Conservation (phyloP, 2,797 vertebrate genomes). For the Betta splendens region DNA sequence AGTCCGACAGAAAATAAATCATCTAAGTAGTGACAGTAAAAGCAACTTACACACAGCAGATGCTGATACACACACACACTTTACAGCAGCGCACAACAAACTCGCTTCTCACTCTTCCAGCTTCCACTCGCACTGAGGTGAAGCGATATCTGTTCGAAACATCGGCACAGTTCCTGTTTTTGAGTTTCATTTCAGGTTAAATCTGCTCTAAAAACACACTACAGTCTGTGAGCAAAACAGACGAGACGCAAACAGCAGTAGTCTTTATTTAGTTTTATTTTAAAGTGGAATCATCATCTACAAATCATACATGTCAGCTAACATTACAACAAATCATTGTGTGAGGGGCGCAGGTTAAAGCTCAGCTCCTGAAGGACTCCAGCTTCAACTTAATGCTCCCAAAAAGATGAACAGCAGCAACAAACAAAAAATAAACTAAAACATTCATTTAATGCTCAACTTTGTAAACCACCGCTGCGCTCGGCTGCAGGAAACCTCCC, state of each 20-base stretch:
- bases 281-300: slow-evolving; percentile 39
- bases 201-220: too few species aligned
- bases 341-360: slow-evolving; percentile 10
- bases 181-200: slow-evolving; percentile 72
- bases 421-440: slow-evolving; percentile 46
- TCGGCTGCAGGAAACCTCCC: slow-evolving; percentile 38
- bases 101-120: slow-evolving; percentile 10
- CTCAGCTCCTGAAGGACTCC: slow-evolving; percentile 26
- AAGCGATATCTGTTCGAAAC: neutral
- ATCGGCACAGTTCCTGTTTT: slow-evolving; percentile 68
- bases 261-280: slow-evolving; percentile 66
- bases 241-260: slow-evolving; percentile 13
- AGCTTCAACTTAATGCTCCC: slow-evolving; percentile 29
- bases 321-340: slow-evolving; percentile 30
- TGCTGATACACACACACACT: too few species aligned
- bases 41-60: slow-evolving; percentile 55
- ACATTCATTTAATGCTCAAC: slow-evolving; percentile 45
- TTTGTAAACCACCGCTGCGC: slow-evolving; percentile 66
- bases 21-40: slow-evolving; percentile 13
- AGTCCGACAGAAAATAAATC: too few species aligned
- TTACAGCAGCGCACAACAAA: neutral
- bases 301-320: slow-evolving; percentile 45
- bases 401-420: slow-evolving; percentile 73
- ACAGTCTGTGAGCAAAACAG: neutral
- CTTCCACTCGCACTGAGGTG: slow-evolving; percentile 7